Conservation (phyloP, 2,113 vertebrate species). For the Nycticorax nycticorax region DNA sequence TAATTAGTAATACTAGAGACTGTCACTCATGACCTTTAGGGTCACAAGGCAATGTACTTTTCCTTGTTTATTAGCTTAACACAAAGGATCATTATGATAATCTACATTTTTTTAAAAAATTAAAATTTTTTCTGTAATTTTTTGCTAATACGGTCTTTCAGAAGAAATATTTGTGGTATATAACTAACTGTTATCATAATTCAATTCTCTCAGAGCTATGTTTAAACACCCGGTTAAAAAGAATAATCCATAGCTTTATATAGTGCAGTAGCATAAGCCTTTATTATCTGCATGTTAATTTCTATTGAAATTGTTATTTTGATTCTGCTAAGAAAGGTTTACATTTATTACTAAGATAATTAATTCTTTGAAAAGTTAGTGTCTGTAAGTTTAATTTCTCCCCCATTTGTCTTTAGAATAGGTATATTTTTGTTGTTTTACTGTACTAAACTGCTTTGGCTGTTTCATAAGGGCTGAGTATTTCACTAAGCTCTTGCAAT, state of each 20-base stretch:
- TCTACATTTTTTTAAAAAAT: not conserved
- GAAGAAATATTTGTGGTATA: not conserved
- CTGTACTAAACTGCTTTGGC: conserved; percentile 72
- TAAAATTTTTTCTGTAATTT: not conserved
- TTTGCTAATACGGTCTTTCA: not conserved
- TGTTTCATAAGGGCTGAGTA: conserved; percentile 67
- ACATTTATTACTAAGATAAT: not conserved
- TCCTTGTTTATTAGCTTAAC: conserved; percentile 73
- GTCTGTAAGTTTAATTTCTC: conserved; percentile 22
- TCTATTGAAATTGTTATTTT: not conserved
- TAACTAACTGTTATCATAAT: not conserved
- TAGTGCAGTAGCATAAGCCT: not conserved
- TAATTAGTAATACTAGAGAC: conserved; percentile 68
- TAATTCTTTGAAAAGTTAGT: conserved; percentile 8
- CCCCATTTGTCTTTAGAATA: conserved; percentile 30
- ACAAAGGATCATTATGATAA: conserved; percentile 62
- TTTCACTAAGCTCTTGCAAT: conserved; percentile 82
- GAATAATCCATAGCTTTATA: not conserved
- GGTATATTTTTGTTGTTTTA: conserved; percentile 55
- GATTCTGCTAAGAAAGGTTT: not conserved
- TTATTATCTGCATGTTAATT: not conserved
- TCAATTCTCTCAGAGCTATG: not conserved
- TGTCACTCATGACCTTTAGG: conserved; percentile 64
- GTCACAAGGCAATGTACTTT: conserved; percentile 68
- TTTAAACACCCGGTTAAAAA: not conserved